Conservation (phyloP, 2,797 vertebrate genomes). For the Enteromius thamalakanensis region DNA sequence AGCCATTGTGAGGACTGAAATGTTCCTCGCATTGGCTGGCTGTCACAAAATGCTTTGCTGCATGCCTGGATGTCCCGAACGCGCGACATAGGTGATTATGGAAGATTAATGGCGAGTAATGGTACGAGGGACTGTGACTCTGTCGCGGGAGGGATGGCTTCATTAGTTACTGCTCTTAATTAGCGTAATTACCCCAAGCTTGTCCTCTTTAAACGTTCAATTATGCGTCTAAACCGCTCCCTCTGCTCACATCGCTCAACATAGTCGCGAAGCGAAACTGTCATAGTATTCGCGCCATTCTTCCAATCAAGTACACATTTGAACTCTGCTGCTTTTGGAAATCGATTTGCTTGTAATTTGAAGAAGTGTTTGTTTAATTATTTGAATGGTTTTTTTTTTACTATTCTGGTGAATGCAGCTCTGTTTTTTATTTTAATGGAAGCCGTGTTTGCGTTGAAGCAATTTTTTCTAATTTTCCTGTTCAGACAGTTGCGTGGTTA, state of each 20-base stretch:
- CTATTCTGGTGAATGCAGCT: background rate
- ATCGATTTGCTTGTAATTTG: no score
- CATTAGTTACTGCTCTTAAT: conserved; percentile 75
- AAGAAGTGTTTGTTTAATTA: background rate
- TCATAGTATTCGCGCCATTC: background rate
- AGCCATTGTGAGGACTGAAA: conserved; percentile 25
- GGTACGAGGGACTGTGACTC: conserved; percentile 63
- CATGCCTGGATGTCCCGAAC: conserved; percentile 34
- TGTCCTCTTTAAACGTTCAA: conserved; percentile 71
- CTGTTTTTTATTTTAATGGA: background rate
- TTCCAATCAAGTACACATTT: background rate
- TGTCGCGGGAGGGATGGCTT: conserved; percentile 64
- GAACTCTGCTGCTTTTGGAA: background rate
- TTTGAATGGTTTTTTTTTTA: background rate
- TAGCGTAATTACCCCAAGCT: conserved; percentile 72
- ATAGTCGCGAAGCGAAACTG: conserved; percentile 14
- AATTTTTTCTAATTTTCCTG: no score
- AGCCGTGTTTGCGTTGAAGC: no score
- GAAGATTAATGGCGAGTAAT: conserved; percentile 73
- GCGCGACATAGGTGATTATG: conserved; percentile 67
- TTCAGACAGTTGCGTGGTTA: no score
- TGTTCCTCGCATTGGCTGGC: conserved; percentile 16
- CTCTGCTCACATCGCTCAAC: conserved; percentile 53
- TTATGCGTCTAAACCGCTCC: conserved; percentile 60
- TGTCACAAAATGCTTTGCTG: conserved; percentile 25